phyloP scores from a whole-genome alignment of 1,140 invertebrate genomes.

The Mycetomoellerius zeteki region DNA sequence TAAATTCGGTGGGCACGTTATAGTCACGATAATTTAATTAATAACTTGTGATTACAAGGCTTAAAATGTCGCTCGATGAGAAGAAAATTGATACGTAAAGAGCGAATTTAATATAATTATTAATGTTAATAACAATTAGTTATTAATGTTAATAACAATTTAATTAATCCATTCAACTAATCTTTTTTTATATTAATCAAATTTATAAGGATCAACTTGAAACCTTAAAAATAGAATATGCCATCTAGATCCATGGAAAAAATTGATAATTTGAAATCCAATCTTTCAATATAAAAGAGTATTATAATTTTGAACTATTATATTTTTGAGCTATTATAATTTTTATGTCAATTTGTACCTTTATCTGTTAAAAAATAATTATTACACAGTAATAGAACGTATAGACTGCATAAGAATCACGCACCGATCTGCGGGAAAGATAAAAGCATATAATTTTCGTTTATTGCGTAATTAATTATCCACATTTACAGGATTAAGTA shows the following conservation, averaged over 20 bases:
- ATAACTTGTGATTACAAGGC: conserved; percentile 13
- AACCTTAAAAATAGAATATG: neutral
- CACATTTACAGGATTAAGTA: neutral
- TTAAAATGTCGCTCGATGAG: conserved; percentile 22
- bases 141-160: conserved; percentile 4
- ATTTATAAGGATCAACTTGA: conserved; percentile 9
- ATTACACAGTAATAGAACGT: neutral
- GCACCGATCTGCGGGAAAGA: neutral
- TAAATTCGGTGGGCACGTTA: conserved; percentile 2
- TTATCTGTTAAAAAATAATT: neutral
- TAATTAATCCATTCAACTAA: neutral
- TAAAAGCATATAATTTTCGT: neutral
- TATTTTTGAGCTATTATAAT: neutral
- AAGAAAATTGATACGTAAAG: neutral
- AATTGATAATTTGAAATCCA: neutral
- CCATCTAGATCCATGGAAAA: neutral
- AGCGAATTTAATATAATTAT: neutral
- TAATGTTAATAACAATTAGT: neutral
- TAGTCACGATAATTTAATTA: conserved; percentile 18
- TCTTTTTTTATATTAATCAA: neutral
- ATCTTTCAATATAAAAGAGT: neutral
- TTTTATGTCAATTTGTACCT: neutral
- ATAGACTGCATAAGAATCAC: neutral
- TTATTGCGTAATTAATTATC: neutral
- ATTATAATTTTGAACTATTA: neutral